Conservation (phyloP, 1,140 invertebrate species). For the Platorchestia sp. region DNA sequence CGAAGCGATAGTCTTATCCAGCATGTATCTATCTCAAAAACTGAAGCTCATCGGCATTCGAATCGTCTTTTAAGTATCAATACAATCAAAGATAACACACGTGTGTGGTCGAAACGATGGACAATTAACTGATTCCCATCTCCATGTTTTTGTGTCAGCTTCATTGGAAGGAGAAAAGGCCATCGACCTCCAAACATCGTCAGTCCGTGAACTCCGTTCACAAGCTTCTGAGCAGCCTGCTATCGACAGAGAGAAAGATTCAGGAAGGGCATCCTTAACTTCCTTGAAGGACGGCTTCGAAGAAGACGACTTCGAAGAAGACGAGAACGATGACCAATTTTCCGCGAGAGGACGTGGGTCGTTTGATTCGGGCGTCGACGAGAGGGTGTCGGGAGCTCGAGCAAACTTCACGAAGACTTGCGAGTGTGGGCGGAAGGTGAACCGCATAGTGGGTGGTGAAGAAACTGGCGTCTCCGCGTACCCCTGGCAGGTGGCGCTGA, state of each 20-base stretch:
- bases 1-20: too few species aligned
- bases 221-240: background rate
- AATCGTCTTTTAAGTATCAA: background rate
- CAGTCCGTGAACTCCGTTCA: background rate
- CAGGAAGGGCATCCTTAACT: background rate
- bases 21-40: too few species aligned
- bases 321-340: background rate
- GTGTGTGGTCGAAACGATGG: background rate
- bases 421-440: constrained; percentile 21
- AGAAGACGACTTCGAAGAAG: background rate
- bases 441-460: constrained; percentile 23
- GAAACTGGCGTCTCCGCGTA: constrained; percentile 27
- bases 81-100: background rate
- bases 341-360: background rate
- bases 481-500: constrained; percentile 19
- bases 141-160: background rate
- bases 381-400: background rate
- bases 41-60: too few species aligned
- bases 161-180: background rate
- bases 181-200: background rate
- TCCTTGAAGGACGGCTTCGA: too few species aligned
- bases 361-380: background rate
- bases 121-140: background rate
- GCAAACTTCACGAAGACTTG: background rate
- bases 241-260: background rate